Evolutionary conservation across 2,797 vertebrate species (phyloP).

Genomic region (Premnoplex brunnescens): DNA sequence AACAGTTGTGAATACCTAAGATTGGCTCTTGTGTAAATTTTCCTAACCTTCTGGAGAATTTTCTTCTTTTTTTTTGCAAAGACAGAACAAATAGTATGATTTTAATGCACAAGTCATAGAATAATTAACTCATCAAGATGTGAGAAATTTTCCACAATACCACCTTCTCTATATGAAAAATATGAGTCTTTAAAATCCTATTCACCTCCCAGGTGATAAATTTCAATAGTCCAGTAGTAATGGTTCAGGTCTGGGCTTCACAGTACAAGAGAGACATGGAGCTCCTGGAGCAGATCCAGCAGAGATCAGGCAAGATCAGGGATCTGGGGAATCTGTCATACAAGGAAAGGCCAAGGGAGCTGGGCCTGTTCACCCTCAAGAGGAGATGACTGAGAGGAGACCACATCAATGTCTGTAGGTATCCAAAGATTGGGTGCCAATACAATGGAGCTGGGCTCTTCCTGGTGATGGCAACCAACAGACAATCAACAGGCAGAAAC

Average conservation of each 20-base stretch:
- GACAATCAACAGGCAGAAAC: fast-evolving
- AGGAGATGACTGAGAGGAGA: background rate
- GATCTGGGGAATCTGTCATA: background rate
- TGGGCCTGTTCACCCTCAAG: background rate
- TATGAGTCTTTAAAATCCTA: background rate
- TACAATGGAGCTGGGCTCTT: background rate
- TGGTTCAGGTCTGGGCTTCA: background rate
- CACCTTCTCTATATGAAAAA: background rate
- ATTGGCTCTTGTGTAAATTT: background rate
- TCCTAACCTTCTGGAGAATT: background rate
- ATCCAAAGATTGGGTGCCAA: fast-evolving
- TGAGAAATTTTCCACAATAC: background rate
- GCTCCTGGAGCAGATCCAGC: background rate
- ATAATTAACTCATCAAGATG: background rate
- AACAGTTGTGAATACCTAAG: background rate
- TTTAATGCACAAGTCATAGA: background rate
- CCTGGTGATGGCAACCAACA: background rate
- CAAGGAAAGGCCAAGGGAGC: background rate
- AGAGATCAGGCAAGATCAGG: too few species aligned
- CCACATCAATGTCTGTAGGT: too few species aligned
- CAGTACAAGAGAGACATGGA: background rate
- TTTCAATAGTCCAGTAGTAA: background rate
- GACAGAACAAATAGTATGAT: background rate
- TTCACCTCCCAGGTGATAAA: background rate
- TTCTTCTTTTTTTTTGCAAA: background rate